A percentile compares a stretch with the other conserved stretches of the same genome.
Conservation (phyloP, 2,888 invertebrate genomes). For the Stenoptilia bipunctidactyla region DNA sequence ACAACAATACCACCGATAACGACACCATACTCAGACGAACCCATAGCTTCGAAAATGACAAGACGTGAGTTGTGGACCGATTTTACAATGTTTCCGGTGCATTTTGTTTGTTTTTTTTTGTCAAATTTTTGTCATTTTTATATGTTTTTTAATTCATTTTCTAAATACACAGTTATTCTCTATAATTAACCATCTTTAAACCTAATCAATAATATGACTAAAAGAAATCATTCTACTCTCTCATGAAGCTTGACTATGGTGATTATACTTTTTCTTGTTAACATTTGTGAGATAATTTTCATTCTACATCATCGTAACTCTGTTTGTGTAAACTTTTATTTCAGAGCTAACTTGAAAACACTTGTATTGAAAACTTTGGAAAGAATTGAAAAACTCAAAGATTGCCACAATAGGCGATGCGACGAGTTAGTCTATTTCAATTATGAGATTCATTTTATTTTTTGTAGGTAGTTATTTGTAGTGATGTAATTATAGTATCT, state of each 20-base stretch:
- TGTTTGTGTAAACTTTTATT: background rate
- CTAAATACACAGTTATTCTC: no score
- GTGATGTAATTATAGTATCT: no score
- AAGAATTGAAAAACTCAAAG: background rate
- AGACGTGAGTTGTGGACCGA: constrained; percentile 79
- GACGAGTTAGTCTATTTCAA: constrained; percentile 1
- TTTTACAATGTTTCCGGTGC: constrained; percentile 13
- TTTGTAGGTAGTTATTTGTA: no score
- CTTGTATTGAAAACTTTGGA: constrained; percentile 1
- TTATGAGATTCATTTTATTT: no score
- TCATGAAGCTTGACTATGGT: no score
- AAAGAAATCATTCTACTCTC: background rate
- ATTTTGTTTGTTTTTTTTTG: constrained; percentile 9
- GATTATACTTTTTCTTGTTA: no score
- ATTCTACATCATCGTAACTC: no score
- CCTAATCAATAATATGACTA: background rate
- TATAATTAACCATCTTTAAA: background rate
- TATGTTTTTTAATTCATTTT: no score
- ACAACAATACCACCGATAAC: constrained; percentile 40
- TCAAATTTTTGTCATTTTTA: no score
- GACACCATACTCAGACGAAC: constrained; percentile 78
- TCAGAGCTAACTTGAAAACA: background rate
- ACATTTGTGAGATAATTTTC: no score
- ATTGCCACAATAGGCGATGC: background rate
- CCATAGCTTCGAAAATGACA: constrained; percentile 90